phyloP scores from a whole-genome alignment of 2,888 invertebrate genomes.

The Ditylenchus weischeri region DNA sequence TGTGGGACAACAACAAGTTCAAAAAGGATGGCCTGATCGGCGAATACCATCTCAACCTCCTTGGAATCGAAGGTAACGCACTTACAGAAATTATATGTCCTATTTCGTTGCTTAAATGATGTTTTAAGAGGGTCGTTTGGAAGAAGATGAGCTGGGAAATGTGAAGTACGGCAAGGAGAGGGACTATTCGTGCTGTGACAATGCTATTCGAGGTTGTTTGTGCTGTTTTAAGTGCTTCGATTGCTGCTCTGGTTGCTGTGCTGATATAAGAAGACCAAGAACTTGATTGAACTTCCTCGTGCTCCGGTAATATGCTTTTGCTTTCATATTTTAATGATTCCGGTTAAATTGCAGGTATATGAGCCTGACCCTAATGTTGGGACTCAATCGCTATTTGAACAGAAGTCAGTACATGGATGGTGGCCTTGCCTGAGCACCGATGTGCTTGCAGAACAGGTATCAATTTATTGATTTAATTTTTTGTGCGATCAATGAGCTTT shows the following conservation, averaged over 20 bases:
- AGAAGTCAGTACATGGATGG: slow-evolving; percentile 82
- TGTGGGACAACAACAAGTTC: slow-evolving; percentile 65
- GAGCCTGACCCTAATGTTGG: slow-evolving; percentile 25
- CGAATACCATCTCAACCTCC: slow-evolving; percentile 48
- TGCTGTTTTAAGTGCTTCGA: slow-evolving; percentile 23
- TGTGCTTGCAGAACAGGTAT: slow-evolving; percentile 35
- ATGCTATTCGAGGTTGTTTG: slow-evolving; percentile 25
- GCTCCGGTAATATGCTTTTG: slow-evolving; percentile 35
- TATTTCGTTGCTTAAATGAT: background rate
- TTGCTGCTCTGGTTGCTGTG: slow-evolving; percentile 39
- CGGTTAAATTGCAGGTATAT: slow-evolving; percentile 22
- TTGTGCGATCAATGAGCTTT: background rate
- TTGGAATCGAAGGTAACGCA: slow-evolving; percentile 43
- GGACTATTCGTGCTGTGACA: slow-evolving; percentile 20
- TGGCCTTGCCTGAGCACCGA: slow-evolving; percentile 69
- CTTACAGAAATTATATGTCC: background rate
- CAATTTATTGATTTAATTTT: background rate
- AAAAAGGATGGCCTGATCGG: slow-evolving; percentile 63
- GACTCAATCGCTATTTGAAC: slow-evolving; percentile 81
- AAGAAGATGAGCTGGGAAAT: slow-evolving; percentile 33
- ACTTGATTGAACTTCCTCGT: slow-evolving; percentile 40
- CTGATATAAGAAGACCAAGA: slow-evolving; percentile 31
- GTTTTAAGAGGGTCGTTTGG: slow-evolving; percentile 31
- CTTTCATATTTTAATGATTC: background rate
- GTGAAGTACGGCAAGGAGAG: slow-evolving; percentile 30